These are phyloP conservation scores for Dioctria rufipes DNA, from an alignment of 2,888 invertebrate species.

Conservation along the genomic window DNA sequence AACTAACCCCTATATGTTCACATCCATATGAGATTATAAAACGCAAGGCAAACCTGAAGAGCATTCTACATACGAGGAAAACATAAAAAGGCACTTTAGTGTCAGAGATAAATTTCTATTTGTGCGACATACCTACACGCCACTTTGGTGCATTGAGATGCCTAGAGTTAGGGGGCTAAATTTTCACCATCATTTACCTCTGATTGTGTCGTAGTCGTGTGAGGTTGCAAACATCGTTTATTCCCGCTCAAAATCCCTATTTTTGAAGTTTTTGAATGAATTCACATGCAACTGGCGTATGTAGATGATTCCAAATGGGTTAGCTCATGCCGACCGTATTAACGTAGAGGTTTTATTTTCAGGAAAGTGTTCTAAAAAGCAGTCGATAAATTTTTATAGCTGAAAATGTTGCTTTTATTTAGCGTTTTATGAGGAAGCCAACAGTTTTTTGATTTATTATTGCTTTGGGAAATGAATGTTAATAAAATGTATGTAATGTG, in stretches of 20 bases:
- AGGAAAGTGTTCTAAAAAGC: neutral
- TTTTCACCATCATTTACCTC: constrained; percentile 46
- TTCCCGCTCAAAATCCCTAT: constrained; percentile 17
- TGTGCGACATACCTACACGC: constrained; percentile 46
- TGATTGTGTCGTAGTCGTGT: constrained; percentile 48
- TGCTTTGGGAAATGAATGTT: no score
- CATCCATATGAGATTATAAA: constrained; percentile 30
- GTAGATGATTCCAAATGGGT: constrained; percentile 11
- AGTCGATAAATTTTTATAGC: constrained; percentile 30
- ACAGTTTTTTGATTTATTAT: constrained; percentile 18
- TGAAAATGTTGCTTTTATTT: constrained; percentile 14
- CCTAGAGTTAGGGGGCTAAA: constrained; percentile 21
- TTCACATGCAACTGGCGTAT: constrained; percentile 17
- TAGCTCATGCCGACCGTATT: neutral
- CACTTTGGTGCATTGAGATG: constrained; percentile 48
- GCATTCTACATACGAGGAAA: constrained; percentile 33
- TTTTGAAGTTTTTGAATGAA: constrained; percentile 27
- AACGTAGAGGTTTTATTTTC: neutral
- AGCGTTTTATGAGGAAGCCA: constrained; percentile 18
- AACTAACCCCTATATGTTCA: constrained; percentile 17
- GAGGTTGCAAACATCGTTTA: constrained; percentile 25
- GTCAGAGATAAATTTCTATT: constrained; percentile 53
- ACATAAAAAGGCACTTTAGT: constrained; percentile 53
- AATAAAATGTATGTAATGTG: no score
- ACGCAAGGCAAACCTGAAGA: constrained; percentile 27